Evolutionary conservation across 2,797 vertebrate genomes (phyloP).

Genomic region (Pangasius mekongensis): DNA sequence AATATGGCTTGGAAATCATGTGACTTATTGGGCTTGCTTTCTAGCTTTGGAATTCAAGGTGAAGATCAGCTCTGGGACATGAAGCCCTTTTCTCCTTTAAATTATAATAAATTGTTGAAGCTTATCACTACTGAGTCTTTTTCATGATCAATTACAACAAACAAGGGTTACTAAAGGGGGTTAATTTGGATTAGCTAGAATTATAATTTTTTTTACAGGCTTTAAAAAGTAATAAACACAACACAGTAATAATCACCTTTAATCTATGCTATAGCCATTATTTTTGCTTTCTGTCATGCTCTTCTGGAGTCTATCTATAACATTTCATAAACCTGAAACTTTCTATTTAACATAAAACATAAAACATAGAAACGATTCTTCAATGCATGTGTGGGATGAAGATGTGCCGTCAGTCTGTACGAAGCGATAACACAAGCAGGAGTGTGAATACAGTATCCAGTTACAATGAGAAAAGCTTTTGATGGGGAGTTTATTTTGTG

Average conservation of each 20-base stretch:
- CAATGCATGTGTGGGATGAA: neutral
- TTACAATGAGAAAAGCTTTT: constrained; percentile 22
- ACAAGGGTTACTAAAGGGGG: no score
- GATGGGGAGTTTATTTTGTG: constrained; percentile 40
- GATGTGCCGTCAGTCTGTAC: neutral
- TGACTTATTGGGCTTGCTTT: constrained; percentile 45
- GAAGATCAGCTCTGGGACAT: constrained; percentile 18
- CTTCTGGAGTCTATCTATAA: neutral
- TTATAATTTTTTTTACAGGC: neutral
- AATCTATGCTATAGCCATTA: neutral
- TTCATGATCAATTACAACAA: neutral
- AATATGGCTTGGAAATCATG: constrained; percentile 33
- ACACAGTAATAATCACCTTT: neutral
- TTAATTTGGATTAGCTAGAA: neutral
- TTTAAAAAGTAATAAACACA: neutral
- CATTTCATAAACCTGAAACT: neutral
- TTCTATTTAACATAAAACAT: neutral
- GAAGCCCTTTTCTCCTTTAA: neutral
- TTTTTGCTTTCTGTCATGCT: neutral
- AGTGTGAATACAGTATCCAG: neutral
- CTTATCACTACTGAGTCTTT: neutral
- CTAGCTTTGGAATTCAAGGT: constrained; percentile 46
- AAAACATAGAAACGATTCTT: neutral
- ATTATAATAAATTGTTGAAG: constrained; percentile 40
- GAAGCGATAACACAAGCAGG: neutral